A percentile compares a stretch with the other conserved stretches of the same genome.
These are phyloP conservation scores for Hyperoplus lanceolatus DNA, from an alignment of 2,797 vertebrate genomes.

Conservation along the genomic window DNA sequence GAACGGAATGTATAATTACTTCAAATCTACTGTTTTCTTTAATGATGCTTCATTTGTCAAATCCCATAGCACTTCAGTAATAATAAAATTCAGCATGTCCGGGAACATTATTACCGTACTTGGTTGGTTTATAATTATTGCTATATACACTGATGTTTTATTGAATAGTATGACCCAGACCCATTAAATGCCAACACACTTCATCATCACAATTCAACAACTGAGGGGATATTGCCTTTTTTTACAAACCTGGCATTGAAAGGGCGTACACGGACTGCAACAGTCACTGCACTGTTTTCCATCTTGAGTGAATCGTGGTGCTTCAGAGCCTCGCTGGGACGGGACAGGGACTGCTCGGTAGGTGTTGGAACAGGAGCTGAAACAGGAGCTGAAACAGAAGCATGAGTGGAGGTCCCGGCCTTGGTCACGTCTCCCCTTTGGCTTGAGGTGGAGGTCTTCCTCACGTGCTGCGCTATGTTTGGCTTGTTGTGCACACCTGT, in stretches of 20 bases:
- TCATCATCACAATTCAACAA: neutral
- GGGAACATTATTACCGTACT: no score
- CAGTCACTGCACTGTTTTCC: conserved; percentile 93
- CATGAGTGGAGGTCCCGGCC: conserved; percentile 31
- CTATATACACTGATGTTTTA: neutral
- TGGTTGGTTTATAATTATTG: neutral
- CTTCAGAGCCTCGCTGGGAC: conserved; percentile 46
- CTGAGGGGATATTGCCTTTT: no score
- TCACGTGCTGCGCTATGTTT: conserved; percentile 39
- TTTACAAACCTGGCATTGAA: conserved; percentile 90
- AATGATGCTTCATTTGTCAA: no score
- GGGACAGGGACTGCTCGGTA: conserved; percentile 42
- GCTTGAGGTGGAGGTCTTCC: conserved; percentile 46
- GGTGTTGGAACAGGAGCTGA: conserved; percentile 16
- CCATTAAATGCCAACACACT: neutral
- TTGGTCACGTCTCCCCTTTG: conserved; percentile 40
- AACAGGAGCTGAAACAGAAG: conserved; percentile 29
- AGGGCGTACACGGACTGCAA: conserved; percentile 93
- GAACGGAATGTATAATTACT: no score
- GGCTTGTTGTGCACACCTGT: conserved; percentile 51
- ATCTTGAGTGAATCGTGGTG: conserved; percentile 79
- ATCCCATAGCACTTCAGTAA: no score
- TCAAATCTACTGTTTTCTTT: no score
- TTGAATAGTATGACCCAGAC: neutral
- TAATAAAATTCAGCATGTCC: no score